Evolutionary conservation across 2,797 vertebrate genomes (phyloP), one percentile per base, ranked within the genome.

Genomic region (Xenops minutus): DNA sequence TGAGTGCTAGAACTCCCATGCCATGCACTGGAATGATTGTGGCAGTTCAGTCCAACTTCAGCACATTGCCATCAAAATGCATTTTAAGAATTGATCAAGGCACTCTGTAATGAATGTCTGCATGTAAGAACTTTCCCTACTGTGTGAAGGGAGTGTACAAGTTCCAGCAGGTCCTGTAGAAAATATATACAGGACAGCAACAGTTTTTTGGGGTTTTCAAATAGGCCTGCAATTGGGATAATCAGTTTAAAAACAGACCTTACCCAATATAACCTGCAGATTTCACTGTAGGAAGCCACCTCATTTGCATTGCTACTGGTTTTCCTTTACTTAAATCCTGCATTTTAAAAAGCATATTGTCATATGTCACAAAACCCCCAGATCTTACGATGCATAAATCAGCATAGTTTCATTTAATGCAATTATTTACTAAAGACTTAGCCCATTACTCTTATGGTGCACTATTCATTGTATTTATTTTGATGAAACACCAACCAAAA

Each of bases 341-440:
- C 29, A 37, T 24, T 93, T 75, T 4, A 22, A 52, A 58, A 81
- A 81, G 24, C 44, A 46, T 54, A 15, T 34, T 72, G 22, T 81
- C 27, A 44, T 63, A 89, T 48, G 10, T 81, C 69, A 34, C 14
- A 3, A 39, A 43, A 78, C 15, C 69, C 9, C 9, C 20, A 67
- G n/a, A 68, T 67, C 17, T 61, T 52, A n/a, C 3, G 5, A n/a
- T 48, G 17, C 0, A 0, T 66, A 39, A 44, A 34, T 55, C 27
- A 61, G 30, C 22, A 19, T 67, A 59, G 8, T 43, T 89, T 71
- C 4, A 69, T 77, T 81, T 80, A 59, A 75, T 46, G 7, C 24
- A 32, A 54, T 84, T 39, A 67, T 44, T 89, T 66, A 48, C 22
- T 63, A 27, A 78, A 68, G 26, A 43, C 68, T 81, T 84, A 63